These are phyloP conservation scores for Cyclopterus lumpus DNA, from an alignment of 2,797 vertebrate genomes.

Conservation along the genomic window DNA sequence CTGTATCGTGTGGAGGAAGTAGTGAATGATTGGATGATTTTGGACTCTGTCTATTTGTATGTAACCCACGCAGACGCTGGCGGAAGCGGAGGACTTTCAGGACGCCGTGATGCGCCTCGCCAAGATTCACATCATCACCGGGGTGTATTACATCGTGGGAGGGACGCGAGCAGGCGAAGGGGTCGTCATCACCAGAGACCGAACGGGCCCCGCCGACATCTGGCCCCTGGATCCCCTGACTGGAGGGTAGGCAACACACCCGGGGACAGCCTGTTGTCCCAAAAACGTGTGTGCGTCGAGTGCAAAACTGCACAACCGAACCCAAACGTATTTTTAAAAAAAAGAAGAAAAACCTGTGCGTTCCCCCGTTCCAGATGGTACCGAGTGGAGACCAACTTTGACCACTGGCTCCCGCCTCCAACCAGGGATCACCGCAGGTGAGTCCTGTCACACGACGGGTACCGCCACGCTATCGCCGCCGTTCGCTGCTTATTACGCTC, in stretches of 20 bases:
- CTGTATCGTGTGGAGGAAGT: neutral
- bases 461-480: neutral
- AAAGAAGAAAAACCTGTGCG: neutral
- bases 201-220: slow-evolving; percentile 87
- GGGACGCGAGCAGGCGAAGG: slow-evolving; percentile 86
- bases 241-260: slow-evolving; percentile 83
- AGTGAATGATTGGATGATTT: neutral
- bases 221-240: slow-evolving; percentile 89
- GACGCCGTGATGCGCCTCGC: slow-evolving; percentile 87
- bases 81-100: slow-evolving; percentile 86
- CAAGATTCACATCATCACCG: slow-evolving; percentile 89
- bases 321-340: no score
- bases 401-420: slow-evolving; percentile 91
- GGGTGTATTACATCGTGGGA: slow-evolving; percentile 93
- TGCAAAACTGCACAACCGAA: neutral
- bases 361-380: slow-evolving; percentile 88
- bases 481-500: neutral
- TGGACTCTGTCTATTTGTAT: neutral
- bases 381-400: slow-evolving; percentile 94
- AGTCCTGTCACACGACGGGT: slow-evolving; percentile 10
- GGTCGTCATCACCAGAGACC: slow-evolving; percentile 90
- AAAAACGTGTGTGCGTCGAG: neutral
- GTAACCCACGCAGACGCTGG: slow-evolving; percentile 84
- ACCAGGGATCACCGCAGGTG: slow-evolving; percentile 87
- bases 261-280: neutral